These are phyloP conservation scores for Heterodera carotae DNA, from an alignment of 1,140 invertebrate species.

Conservation along the genomic window DNA sequence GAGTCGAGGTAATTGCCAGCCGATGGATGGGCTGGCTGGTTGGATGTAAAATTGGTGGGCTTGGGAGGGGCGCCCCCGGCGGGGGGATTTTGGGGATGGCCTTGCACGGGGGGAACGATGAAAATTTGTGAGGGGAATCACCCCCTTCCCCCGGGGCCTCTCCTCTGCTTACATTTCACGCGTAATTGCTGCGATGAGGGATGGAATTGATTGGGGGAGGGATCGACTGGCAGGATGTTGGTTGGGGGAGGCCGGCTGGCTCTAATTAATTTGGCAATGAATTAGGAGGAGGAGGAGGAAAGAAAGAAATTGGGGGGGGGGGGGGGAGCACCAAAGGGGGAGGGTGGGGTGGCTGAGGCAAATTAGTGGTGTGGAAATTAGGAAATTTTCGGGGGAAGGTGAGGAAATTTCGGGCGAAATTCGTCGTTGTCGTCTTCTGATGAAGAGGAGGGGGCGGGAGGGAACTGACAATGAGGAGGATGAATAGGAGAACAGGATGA, in stretches of 20 bases:
- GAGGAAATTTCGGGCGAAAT: too few relatives aligned
- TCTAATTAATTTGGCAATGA: constrained; percentile 21
- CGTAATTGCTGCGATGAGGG: constrained; percentile 12
- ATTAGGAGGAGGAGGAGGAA: neutral
- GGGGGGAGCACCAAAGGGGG: neutral
- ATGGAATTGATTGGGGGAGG: neutral
- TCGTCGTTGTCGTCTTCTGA: too few relatives aligned
- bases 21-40: neutral
- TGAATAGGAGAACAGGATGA: neutral
- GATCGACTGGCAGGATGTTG: neutral
- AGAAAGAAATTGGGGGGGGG: neutral
- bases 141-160: too few relatives aligned
- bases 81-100: neutral
- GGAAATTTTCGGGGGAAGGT: too few relatives aligned
- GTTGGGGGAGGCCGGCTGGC: neutral
- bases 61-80: neutral
- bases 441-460: too few relatives aligned
- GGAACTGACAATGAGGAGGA: too few relatives aligned
- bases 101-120: neutral
- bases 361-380: neutral
- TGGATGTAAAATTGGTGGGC: neutral
- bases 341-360: neutral
- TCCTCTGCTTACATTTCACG: neutral
- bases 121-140: neutral
- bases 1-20: neutral